Evolutionary conservation across 2,888 invertebrate genomes (phyloP).

Genomic region (Podotricha telesiphe): DNA sequence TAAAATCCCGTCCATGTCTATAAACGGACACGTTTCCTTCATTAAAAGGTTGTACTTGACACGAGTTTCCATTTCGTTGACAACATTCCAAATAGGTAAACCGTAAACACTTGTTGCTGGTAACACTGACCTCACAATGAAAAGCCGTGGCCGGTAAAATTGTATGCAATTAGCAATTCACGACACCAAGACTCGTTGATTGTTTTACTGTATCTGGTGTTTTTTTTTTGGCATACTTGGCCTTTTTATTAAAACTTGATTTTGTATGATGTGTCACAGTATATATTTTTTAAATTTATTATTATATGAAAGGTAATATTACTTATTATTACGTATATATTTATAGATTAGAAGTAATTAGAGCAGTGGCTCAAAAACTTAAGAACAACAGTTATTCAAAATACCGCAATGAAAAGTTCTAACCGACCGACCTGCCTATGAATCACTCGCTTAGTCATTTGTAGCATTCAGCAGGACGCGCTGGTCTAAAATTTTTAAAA

Average conservation of each 20-base stretch:
- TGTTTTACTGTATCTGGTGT: background rate
- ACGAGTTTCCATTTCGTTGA: slow-evolving; percentile 30
- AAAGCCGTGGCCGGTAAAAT: slow-evolving; percentile 18
- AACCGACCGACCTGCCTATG: slow-evolving; percentile 71
- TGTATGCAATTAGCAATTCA: slow-evolving; percentile 23
- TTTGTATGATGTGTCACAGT: too few species aligned
- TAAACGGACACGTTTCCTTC: slow-evolving; percentile 3
- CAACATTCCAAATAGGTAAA: slow-evolving; percentile 27
- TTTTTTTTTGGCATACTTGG: background rate
- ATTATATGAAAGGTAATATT: too few species aligned
- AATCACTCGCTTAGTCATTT: slow-evolving; percentile 62
- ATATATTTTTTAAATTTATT: too few species aligned
- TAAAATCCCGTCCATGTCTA: slow-evolving; percentile 15
- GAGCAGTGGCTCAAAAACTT: slow-evolving; percentile 53
- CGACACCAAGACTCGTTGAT: slow-evolving; percentile 10
- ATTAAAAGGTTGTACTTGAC: slow-evolving; percentile 20
- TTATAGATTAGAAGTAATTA: slow-evolving; percentile 55
- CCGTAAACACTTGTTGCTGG: slow-evolving; percentile 28
- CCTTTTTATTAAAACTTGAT: too few species aligned
- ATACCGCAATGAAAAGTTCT: slow-evolving; percentile 74
- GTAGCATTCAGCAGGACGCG: slow-evolving; percentile 34
- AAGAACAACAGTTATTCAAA: slow-evolving; percentile 67
- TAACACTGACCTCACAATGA: slow-evolving; percentile 24
- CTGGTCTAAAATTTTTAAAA: slow-evolving; percentile 62
- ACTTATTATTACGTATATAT: too few species aligned